Evolutionary conservation across 92 coral and sea anemone species (phyloP).

Genomic region (Umimayanthus kanabou): DNA sequence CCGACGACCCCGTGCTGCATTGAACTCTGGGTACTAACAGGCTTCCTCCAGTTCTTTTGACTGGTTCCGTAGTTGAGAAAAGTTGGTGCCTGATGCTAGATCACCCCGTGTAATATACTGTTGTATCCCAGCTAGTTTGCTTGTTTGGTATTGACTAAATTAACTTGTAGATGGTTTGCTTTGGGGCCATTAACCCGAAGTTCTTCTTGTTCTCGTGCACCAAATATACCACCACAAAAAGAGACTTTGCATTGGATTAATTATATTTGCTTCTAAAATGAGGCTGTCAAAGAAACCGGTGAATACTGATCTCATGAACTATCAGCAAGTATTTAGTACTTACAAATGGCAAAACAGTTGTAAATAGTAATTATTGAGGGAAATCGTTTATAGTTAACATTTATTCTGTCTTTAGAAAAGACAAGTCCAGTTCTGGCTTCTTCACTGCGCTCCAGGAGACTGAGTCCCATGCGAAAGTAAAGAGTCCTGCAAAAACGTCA

Average conservation of each 20-base stretch:
- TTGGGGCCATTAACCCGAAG: background rate
- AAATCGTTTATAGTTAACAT: no score
- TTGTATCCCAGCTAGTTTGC: background rate
- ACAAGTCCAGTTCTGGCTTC: no score
- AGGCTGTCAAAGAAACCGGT: background rate
- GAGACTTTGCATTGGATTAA: background rate
- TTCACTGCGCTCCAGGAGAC: no score
- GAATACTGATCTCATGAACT: background rate
- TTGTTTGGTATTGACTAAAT: background rate
- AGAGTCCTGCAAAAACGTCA: no score
- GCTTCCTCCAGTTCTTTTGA: background rate
- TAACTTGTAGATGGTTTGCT: background rate
- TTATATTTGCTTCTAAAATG: background rate
- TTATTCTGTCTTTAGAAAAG: background rate
- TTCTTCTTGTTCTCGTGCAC: background rate
- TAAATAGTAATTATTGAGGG: background rate
- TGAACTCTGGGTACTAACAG: slow-evolving; percentile 14
- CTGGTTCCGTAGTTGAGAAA: background rate
- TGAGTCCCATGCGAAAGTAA: no score
- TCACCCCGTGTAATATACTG: background rate
- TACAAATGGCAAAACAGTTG: background rate
- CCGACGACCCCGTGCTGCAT: slow-evolving; percentile 62
- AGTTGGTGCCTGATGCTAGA: background rate
- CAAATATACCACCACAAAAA: background rate
- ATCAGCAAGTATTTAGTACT: background rate